Conservation (phyloP, 1,140 invertebrate genomes). For the Listronotus oregonensis region DNA sequence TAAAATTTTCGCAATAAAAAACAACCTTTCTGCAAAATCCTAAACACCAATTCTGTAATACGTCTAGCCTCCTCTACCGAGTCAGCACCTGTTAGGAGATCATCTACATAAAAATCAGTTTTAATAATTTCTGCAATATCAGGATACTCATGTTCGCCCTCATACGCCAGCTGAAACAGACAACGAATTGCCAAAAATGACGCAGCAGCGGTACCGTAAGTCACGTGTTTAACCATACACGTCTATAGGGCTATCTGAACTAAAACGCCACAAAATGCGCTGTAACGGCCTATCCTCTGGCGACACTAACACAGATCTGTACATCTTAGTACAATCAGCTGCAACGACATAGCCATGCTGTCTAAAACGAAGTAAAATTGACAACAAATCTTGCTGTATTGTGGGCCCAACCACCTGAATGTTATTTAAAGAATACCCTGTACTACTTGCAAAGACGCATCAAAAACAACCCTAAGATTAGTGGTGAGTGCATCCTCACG, state of each 20-base stretch:
- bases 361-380: slow-evolving; percentile 52
- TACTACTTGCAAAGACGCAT: background rate
- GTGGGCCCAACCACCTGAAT: slow-evolving; percentile 45
- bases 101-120: too few species aligned
- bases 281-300: slow-evolving; percentile 48
- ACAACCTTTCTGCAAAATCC: too few species aligned
- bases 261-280: slow-evolving; percentile 53
- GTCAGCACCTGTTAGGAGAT: too few species aligned
- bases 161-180: too few species aligned
- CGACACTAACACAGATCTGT: slow-evolving; percentile 50
- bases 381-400: slow-evolving; percentile 51
- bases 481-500: background rate
- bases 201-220: background rate
- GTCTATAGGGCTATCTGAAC: slow-evolving; percentile 31
- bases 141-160: too few species aligned
- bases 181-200: slow-evolving; percentile 13
- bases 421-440: background rate
- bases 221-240: slow-evolving; percentile 38
- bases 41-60: too few species aligned
- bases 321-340: slow-evolving; percentile 57
- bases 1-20: too few species aligned
- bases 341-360: slow-evolving; percentile 51
- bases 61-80: too few species aligned
- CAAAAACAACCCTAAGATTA: slow-evolving; percentile 5
- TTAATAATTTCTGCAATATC: too few species aligned